Conservation (phyloP, 2,113 vertebrate species). For the Patagioenas fasciata region DNA sequence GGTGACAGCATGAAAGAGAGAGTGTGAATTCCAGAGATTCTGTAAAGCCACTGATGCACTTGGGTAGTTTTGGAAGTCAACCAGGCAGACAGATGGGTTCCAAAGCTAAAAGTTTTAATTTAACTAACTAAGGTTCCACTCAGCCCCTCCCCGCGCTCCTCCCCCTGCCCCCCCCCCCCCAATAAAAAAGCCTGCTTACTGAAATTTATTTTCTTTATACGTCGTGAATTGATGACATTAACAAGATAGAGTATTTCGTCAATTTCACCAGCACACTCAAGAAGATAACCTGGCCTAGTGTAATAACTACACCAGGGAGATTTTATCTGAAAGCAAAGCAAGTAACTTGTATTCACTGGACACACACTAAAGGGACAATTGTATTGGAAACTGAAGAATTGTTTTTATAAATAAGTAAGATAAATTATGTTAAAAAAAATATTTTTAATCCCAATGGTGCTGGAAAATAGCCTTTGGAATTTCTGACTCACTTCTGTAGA, state of each 20-base stretch:
- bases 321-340: not conserved
- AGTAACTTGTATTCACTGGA: not conserved
- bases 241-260: not conserved
- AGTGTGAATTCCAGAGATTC: slow-evolving; percentile 7
- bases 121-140: not conserved
- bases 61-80: not conserved
- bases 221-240: not conserved
- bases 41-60: not conserved
- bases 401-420: not conserved
- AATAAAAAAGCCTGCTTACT: not conserved
- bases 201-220: not conserved
- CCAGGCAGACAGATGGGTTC: not conserved
- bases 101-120: not conserved
- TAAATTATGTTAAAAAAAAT: not conserved
- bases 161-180: no score
- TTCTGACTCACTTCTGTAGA: not conserved
- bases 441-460: not conserved
- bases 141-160: no score
- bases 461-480: not conserved
- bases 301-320: not conserved
- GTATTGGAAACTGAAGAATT: not conserved
- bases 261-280: not conserved
- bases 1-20: not conserved
- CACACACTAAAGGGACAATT: not conserved
- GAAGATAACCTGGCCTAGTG: not conserved